phyloP scores from a whole-genome alignment of 35 echinoderm and acorn worm genomes.

The Holothuria glaberrima region DNA sequence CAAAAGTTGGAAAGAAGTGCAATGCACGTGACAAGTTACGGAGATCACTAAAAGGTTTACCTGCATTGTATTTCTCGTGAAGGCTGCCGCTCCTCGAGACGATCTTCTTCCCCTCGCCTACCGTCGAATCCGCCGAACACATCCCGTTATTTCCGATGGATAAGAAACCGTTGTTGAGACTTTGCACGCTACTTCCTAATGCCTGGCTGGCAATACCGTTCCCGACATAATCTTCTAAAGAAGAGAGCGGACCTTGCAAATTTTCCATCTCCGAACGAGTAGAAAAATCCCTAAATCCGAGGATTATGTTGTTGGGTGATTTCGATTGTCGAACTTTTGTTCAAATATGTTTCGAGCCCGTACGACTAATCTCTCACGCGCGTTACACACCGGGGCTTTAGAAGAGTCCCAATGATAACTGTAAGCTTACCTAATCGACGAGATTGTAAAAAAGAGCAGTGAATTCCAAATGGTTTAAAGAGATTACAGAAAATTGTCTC shows the following conservation, averaged over 20 bases:
- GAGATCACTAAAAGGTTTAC: background rate
- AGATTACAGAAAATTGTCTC: no score
- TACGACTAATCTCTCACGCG: conserved; percentile 3
- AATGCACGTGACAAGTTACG: no score
- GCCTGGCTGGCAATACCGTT: conserved; percentile 43
- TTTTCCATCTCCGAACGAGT: conserved; percentile 3
- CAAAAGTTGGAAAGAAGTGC: no score
- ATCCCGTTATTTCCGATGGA: conserved; percentile 23
- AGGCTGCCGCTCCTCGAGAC: background rate
- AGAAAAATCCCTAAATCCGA: conserved; percentile 40
- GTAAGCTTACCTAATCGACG: background rate
- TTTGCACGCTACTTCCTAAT: conserved; percentile 8
- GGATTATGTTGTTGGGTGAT: conserved; percentile 23
- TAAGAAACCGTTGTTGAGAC: conserved; percentile 24
- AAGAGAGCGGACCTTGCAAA: conserved; percentile 57
- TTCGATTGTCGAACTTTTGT: conserved; percentile 30
- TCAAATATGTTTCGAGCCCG: conserved; percentile 11
- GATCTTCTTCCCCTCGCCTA: conserved; percentile 39
- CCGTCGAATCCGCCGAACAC: conserved; percentile 53
- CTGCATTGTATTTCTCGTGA: conserved; percentile 34
- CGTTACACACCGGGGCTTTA: background rate
- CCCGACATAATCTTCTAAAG: conserved; percentile 59
- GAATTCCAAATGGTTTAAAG: no score
- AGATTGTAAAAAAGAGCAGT: no score
- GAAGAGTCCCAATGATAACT: background rate